These are phyloP conservation scores for Polydrusus pterygomalis DNA, from an alignment of 2,888 invertebrate species.

Conservation along the genomic window DNA sequence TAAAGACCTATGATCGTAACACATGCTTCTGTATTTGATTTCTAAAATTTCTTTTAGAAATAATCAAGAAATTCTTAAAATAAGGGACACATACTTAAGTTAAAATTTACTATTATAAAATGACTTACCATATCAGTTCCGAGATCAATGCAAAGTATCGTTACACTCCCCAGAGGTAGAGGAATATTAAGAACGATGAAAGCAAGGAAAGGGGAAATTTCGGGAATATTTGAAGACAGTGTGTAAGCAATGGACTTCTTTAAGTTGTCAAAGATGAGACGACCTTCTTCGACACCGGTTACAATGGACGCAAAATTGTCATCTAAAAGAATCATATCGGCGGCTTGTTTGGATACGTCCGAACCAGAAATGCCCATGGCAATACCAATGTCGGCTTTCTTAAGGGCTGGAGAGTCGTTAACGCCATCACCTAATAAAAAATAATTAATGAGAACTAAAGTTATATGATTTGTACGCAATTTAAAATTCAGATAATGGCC, in stretches of 20 bases:
- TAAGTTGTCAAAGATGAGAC: slow-evolving; percentile 97
- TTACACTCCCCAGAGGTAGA: slow-evolving; percentile 96
- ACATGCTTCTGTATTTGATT: too few relatives aligned
- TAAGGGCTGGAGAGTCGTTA: slow-evolving; percentile 93
- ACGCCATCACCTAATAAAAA: slow-evolving; percentile 85
- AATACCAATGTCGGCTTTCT: slow-evolving; percentile 94
- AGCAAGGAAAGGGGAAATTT: slow-evolving; percentile 97
- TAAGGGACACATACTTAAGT: too few relatives aligned
- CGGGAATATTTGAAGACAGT: slow-evolving; percentile 97
- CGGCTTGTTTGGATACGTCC: slow-evolving; percentile 97
- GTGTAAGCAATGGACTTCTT: slow-evolving; percentile 99
- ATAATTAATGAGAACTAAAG: too few relatives aligned
- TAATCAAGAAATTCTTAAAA: too few relatives aligned
- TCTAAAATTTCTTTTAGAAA: too few relatives aligned
- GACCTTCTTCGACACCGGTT: slow-evolving; percentile 94
- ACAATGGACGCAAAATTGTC: slow-evolving; percentile 99
- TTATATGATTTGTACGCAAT: too few relatives aligned
- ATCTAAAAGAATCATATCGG: slow-evolving; percentile 99
- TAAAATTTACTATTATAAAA: background rate
- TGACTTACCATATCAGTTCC: slow-evolving; percentile 97
- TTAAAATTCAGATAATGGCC: too few relatives aligned
- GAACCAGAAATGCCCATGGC: slow-evolving; percentile 97
- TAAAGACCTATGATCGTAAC: too few relatives aligned
- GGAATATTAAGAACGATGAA: slow-evolving; percentile 97
- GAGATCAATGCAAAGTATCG: slow-evolving; percentile 98